Evolutionary conservation across 2,113 vertebrate species (phyloP), one percentile per base, ranked within the genome.

Genomic region (Nesogale talazaci): DNA sequence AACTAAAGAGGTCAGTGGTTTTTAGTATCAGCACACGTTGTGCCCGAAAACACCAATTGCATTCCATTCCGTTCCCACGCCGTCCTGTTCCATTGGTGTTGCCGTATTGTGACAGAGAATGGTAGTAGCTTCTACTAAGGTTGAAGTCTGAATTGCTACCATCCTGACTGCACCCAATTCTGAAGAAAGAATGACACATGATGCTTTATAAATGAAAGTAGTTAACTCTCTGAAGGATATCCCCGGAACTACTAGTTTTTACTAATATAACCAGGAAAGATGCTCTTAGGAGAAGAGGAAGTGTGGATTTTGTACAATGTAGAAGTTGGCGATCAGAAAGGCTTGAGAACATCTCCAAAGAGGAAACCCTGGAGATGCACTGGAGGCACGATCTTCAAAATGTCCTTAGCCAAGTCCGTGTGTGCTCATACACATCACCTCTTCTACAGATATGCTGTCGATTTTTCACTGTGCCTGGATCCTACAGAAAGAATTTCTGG

Each of bases 211-310:
- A 52, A 67, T 6, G 20, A 4, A 74, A n/a, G 27, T 70, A 65
- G 4, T 1, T 86, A 90, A 38, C 12, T 89, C 56, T 8, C 4
- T 36, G 3, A 29, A 83, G 15, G 81, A 79, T 40, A 22, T 38
- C 22, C 19, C 81, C 3, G 29, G 34, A 88, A 82, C 19, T 63
- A 36, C 52, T 72, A 94, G 42, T 74, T 84, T 92, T 93, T 92
- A 77, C 79, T 42, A 92, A 89, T 74, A 78, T 6, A 83, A 57
- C 1, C 25, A 77, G 19, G 77, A 6, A 46, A 84, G 77, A 67
- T 40, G 3, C 38, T 31, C 25, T 82, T 56, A 88, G 14, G 82
- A n/a, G 14, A 90, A 85, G 25, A 89, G 22, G 90, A 76, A 5
- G 16, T n/a, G 46, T 27, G 78, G 22, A 27, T 3, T 83, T 38